Evolutionary conservation across 2,113 vertebrate species (phyloP).

Genomic region (Brachirus orientalis): DNA sequence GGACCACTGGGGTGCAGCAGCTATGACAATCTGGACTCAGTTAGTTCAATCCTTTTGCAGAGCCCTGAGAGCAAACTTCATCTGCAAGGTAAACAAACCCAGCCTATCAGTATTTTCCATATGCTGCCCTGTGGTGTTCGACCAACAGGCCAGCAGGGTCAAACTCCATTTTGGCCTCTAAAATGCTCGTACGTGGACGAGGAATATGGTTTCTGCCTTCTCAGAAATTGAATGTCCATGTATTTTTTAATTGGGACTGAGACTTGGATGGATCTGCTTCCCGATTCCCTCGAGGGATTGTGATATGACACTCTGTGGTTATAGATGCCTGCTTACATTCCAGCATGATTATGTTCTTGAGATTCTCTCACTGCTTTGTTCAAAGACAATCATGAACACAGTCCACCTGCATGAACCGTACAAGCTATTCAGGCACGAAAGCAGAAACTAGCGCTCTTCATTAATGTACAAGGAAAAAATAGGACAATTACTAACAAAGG

Average conservation of each 20-base stretch:
- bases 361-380: constrained; percentile 38
- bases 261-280: constrained; percentile 46
- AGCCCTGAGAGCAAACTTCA: constrained; percentile 99
- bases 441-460: background rate
- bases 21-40: constrained; percentile 99
- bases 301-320: constrained; percentile 41
- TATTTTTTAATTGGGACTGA: constrained; percentile 56
- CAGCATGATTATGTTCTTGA: constrained; percentile 32
- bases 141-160: constrained; percentile 17
- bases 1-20: constrained; percentile 98
- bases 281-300: constrained; percentile 24
- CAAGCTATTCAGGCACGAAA: constrained; percentile 23
- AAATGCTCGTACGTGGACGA: constrained; percentile 11
- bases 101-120: constrained; percentile 19
- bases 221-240: constrained; percentile 45
- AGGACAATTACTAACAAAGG: too few species aligned
- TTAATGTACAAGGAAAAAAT: background rate
- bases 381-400: constrained; percentile 35
- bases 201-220: constrained; percentile 26
- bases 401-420: constrained; percentile 25
- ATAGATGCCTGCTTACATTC: constrained; percentile 43
- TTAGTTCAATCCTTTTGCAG: constrained; percentile 98
- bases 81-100: constrained; percentile 91
- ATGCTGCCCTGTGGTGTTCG: constrained; percentile 12
- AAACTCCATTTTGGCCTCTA: constrained; percentile 32